Evolutionary conservation across 2,888 invertebrate genomes (phyloP).

Genomic region (Alloscopus bannaensis): DNA sequence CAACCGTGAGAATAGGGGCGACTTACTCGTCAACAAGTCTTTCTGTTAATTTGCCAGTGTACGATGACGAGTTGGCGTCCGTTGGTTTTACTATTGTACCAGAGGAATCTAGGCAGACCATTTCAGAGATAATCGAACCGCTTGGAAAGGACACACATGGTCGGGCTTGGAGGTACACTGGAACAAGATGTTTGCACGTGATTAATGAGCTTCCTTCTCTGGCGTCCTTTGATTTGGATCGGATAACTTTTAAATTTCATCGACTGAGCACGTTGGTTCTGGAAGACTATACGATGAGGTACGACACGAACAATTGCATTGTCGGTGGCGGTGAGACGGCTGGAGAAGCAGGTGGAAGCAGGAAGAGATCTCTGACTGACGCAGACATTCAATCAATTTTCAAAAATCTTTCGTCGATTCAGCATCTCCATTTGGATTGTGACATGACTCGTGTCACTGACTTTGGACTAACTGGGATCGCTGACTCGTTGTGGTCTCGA

Average conservation of each 20-base stretch:
- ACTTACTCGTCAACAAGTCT: conserved; percentile 18
- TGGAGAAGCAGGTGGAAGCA: not conserved
- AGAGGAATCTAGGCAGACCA: not conserved
- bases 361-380: not conserved
- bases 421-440: conserved; percentile 30
- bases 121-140: conserved; percentile 18
- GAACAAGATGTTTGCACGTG: conserved; percentile 9
- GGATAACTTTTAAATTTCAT: conserved; percentile 9
- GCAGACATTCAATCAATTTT: conserved; percentile 28
- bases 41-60: not conserved
- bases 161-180: not conserved
- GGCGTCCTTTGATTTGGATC: not conserved
- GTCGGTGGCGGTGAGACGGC: not conserved
- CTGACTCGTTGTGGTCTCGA: not conserved
- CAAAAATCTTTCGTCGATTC: conserved; percentile 3
- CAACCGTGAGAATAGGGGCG: not conserved
- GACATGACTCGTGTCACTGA: conserved; percentile 20
- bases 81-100: not conserved
- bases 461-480: conserved; percentile 13
- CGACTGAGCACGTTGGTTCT: conserved; percentile 5
- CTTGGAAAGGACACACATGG: not conserved
- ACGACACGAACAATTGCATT: not conserved
- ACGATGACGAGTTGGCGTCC: conserved; percentile 17
- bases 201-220: conserved; percentile 17
- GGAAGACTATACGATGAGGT: conserved; percentile 3